phyloP scores from a whole-genome alignment of 2,888 invertebrate species.

The Tridacna gigas region DNA sequence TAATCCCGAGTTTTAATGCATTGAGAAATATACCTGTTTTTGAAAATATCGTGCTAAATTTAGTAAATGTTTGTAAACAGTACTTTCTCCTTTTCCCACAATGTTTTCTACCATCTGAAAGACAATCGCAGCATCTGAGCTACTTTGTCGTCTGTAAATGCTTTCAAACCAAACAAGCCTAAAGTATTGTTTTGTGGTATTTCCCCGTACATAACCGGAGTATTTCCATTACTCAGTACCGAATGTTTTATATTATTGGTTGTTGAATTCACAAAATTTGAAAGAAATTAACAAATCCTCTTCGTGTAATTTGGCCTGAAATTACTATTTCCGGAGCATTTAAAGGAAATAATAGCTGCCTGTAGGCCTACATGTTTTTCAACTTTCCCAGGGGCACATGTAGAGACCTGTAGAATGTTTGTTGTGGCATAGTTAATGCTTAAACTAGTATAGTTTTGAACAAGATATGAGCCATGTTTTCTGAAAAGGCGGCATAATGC shows the following conservation, averaged over 20 bases:
- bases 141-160: background rate
- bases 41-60: background rate
- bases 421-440: too few relatives aligned
- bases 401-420: too few relatives aligned
- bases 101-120: background rate
- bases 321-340: too few relatives aligned
- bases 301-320: too few relatives aligned
- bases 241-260: background rate
- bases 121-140: too few relatives aligned
- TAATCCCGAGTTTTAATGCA: background rate
- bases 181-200: background rate
- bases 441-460: too few relatives aligned
- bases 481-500: too few relatives aligned
- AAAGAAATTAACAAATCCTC: background rate
- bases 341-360: too few relatives aligned
- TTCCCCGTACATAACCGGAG: background rate
- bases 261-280: background rate
- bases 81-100: background rate
- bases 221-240: background rate
- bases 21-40: background rate
- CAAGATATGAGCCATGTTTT: too few relatives aligned
- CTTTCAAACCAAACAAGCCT: background rate
- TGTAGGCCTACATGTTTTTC: too few relatives aligned
- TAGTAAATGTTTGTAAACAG: background rate
- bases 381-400: too few relatives aligned